Base-by-base conservation (phyloP, 2,797 vertebrate genomes). In the Xyrichtys novacula region DNA sequence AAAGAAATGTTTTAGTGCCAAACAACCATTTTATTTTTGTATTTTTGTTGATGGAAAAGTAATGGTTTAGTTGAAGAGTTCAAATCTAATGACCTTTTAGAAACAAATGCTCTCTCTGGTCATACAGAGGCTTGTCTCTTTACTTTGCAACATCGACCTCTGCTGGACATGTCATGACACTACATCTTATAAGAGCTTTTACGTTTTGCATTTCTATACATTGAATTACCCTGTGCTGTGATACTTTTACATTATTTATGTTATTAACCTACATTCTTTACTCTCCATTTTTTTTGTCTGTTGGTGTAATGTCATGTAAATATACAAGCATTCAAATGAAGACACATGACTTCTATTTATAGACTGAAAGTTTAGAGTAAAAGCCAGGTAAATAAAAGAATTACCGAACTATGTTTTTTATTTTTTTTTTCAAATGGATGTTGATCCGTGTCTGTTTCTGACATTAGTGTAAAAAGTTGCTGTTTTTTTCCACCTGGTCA, bases 91-190 rank as follows among this genome's bases (percentile, higher is more conserved):
- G n/a, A n/a, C n/a, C n/a, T n/a, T n/a, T n/a, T n/a, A n/a, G n/a
- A n/a, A n/a, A n/a, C n/a, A n/a, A n/a, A n/a, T n/a, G n/a, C n/a
- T n/a, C n/a, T n/a, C n/a, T n/a, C n/a, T n/a, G n/a, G 15, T 16
- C 5, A 1, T 20, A n/a, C 31, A 7, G 22, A 43, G 47, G 43
- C 3, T 32, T 9, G 14, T 20, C 15, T 16, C 3, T 7, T 63
- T 4, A 66, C 31, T 14, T 15, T 1, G 59, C 20, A 4, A 76
- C 61, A 64, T 40, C 76, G 76, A 79, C 83, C 81, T 71, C 88
- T 78, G 67, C 20, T 65, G 83, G 82, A 36, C 22, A 1, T 22
- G 1, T 2, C 22, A 3, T 15, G 31, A 42, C 43, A 63, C 25
- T 6, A 57, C 76, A 52, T 7, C 12, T 63, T 34, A 20, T 17